Percentiles rank a stretch among this genome's conserved stretches.
Conservation (phyloP, 2,113 vertebrate species). For the Isichthys henryi region DNA sequence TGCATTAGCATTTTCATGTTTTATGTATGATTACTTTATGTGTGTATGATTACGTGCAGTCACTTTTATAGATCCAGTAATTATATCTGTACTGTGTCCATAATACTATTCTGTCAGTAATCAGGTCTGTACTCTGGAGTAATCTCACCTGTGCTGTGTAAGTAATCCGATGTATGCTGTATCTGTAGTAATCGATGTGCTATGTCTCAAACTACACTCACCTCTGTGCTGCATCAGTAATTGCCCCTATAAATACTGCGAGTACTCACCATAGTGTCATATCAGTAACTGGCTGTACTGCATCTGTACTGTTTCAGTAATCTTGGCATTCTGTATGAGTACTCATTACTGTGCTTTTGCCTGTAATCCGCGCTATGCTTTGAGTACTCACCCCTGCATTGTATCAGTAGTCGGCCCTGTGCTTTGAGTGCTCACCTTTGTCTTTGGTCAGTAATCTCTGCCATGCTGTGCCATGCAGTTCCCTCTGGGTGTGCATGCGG, state of each 20-base stretch:
- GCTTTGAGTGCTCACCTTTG: neutral
- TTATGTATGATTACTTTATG: neutral
- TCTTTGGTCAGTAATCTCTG: neutral
- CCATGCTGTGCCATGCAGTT: constrained; percentile 53
- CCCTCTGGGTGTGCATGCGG: constrained; percentile 70
- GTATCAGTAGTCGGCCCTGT: neutral
- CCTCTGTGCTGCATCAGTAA: neutral
- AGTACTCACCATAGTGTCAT: neutral
- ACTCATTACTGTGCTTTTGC: neutral
- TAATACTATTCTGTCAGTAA: constrained; percentile 3
- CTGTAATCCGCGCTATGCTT: neutral
- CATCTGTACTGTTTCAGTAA: neutral
- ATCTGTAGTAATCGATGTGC: neutral
- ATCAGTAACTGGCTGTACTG: neutral
- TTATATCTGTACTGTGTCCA: constrained; percentile 1
- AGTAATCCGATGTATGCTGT: neutral
- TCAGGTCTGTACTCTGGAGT: neutral
- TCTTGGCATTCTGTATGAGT: neutral
- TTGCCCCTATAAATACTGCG: neutral
- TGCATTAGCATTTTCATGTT: neutral
- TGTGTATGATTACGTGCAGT: neutral
- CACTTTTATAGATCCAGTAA: neutral
- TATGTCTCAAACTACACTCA: neutral
- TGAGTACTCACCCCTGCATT: neutral
- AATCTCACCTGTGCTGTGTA: neutral